These are phyloP conservation scores for Manis pentadactyla DNA, from an alignment of 2,797 vertebrate species.

Conservation along the genomic window DNA sequence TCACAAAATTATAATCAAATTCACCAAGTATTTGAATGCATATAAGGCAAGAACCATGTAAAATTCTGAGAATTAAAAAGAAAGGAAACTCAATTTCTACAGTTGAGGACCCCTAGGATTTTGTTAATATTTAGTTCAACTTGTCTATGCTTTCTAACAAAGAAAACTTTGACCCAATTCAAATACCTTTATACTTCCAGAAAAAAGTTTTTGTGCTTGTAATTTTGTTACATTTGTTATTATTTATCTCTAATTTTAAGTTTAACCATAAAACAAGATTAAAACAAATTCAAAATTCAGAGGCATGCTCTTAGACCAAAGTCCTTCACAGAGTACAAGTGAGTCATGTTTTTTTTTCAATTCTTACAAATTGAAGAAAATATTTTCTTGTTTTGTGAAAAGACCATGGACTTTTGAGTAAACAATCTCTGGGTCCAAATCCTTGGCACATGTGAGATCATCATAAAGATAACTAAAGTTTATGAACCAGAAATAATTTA, in stretches of 20 bases:
- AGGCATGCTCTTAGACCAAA: neutral
- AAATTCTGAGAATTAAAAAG: neutral
- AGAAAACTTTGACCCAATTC: neutral
- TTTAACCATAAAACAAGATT: neutral
- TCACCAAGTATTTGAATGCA: neutral
- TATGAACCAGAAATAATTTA: too few relatives aligned
- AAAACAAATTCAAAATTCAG: neutral
- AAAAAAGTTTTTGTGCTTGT: neutral
- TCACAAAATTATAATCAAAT: slow-evolving; percentile 3
- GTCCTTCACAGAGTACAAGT: neutral
- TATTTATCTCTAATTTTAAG: neutral
- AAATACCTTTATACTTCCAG: neutral
- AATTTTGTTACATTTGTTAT: slow-evolving; percentile 4
- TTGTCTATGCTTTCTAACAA: neutral
- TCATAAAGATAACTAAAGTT: neutral
- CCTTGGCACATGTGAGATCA: rapidly evolving
- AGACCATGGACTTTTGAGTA: neutral
- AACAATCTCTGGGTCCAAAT: neutral
- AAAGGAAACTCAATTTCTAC: neutral
- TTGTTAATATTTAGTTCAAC: neutral
- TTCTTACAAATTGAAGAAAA: neutral
- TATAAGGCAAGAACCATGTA: neutral
- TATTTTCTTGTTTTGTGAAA: neutral
- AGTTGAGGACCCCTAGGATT: neutral
- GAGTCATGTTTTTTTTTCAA: rapidly evolving